Evolutionary conservation across 1,140 invertebrate genomes (phyloP).

Genomic region (Dendrolimus punctatus): DNA sequence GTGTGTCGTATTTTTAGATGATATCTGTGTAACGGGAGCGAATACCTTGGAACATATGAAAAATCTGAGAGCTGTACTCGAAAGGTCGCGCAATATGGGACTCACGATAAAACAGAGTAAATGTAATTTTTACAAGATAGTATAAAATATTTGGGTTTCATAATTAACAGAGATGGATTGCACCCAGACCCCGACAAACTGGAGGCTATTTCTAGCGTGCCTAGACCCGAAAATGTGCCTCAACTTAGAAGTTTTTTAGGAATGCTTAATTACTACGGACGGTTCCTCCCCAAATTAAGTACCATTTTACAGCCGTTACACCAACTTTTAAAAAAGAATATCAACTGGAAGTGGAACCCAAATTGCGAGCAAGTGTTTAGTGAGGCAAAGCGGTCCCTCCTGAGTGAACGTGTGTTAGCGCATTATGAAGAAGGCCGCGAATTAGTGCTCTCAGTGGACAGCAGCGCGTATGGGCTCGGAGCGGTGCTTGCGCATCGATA

Average conservation of each 20-base stretch:
- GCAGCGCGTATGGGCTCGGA: constrained; percentile 69
- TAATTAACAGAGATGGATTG: no score
- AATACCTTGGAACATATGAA: no score
- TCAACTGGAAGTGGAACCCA: constrained; percentile 17
- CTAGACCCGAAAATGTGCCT: constrained; percentile 16
- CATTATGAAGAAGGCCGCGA: constrained; percentile 48
- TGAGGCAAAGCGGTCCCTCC: constrained; percentile 12
- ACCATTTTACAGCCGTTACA: constrained; percentile 22
- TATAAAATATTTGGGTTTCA: no score
- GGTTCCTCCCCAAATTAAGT: constrained; percentile 28
- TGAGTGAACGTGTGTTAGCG: constrained; percentile 27
- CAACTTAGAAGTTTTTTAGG: constrained; percentile 29
- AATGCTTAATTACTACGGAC: constrained; percentile 30
- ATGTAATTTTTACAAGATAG: no score
- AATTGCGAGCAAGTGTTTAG: constrained; percentile 15
- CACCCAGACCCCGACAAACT: no score
- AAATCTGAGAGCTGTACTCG: no score
- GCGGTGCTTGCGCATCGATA: constrained; percentile 59
- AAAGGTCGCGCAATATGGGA: no score
- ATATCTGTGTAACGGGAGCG: no score
- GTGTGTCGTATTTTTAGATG: no score
- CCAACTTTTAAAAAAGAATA: constrained; percentile 19
- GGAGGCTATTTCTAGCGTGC: no score
- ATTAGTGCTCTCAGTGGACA: constrained; percentile 65
- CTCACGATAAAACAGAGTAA: no score